Base-by-base conservation (phyloP, 2,113 vertebrate species). In the Rhadina sibilatrix region DNA sequence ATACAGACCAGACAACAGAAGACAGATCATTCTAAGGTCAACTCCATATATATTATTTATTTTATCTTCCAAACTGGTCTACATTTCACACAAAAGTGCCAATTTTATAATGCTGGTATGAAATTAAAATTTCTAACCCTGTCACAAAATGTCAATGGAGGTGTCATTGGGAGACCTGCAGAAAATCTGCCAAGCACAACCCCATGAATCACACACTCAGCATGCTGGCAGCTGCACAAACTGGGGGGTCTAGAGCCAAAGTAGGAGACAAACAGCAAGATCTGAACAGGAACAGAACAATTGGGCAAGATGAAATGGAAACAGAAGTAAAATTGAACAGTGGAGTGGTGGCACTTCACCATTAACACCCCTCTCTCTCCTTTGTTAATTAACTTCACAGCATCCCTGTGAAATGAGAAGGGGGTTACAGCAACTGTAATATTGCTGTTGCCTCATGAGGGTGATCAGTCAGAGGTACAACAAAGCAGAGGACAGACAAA, bases 321-420 rank as follows among this genome's bases (percentile, higher is more conserved):
- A 50, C 10, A 88, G 59, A 86, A 77, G 50, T n/a, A 61, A 86
- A 65, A 74, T 0, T 27, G 44, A 87, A 38, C 28, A 23, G 15
- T 8, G 5, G 10, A 38, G 8, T 52, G 35, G 37, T 77, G 30
- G 11, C 27, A 50, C 13, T 70, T 68, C 33, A 44, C 7, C 22
- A 80, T 52, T 64, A 90, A 71, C 13, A 90, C 15, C 59, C 13
- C 27, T 12, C 9, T 72, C 40, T 53, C 30, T 54, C 54, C 46
- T 77, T 35, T 50, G 19, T 77, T 86, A 90, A 95, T 94, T 94
- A 96, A 92, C 60, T 70, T 92, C 89, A 83, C 76, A 87, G 83
- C 83, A 87, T 33, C 30, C 33, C 19, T 52, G 91, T 71, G 68
- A 92, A 93, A 83, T 35, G 42, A 72, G 83, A 86, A 81, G 31